Conservation (phyloP, 2,113 vertebrate species). For the Apteryx mantelli region DNA sequence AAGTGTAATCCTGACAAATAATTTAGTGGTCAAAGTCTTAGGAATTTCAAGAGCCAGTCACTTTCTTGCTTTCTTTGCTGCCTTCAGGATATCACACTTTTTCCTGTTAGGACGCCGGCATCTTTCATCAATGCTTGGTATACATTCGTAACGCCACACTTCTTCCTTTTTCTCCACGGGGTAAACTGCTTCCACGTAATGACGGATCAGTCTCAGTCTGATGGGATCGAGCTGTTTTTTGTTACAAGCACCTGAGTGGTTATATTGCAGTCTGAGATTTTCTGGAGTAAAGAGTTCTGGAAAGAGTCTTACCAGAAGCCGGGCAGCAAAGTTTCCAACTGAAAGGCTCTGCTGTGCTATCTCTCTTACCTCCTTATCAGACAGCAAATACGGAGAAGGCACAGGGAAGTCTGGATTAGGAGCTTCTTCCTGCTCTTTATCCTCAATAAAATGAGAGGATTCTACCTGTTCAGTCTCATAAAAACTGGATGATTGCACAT, state of each 20-base stretch:
- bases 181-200: constrained; percentile 97
- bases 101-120: constrained; percentile 97
- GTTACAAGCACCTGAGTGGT: constrained; percentile 99
- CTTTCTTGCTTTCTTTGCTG: constrained; percentile 94
- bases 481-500: too few species aligned
- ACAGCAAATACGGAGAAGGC: too few species aligned
- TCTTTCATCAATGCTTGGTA: constrained; percentile 97
- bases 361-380: constrained; percentile 96
- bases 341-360: constrained; percentile 98
- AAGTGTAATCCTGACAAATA: constrained; percentile 51
- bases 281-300: constrained; percentile 96
- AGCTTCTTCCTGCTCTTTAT: too few species aligned
- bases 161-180: constrained; percentile 99
- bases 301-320: constrained; percentile 94
- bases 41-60: constrained; percentile 57
- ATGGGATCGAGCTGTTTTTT: constrained; percentile 98
- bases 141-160: constrained; percentile 99
- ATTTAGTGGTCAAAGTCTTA: constrained; percentile 66
- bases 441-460: too few species aligned
- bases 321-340: constrained; percentile 95
- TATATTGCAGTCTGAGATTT: constrained; percentile 97
- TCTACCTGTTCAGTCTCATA: too few species aligned
- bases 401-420: too few species aligned
- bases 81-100: constrained; percentile 98
- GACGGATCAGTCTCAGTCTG: constrained; percentile 92